Percentiles rank a stretch among this genome's conserved stretches.
phyloP scores from a whole-genome alignment of 1,140 invertebrate genomes.

The Pseudobourletiella spinata region DNA sequence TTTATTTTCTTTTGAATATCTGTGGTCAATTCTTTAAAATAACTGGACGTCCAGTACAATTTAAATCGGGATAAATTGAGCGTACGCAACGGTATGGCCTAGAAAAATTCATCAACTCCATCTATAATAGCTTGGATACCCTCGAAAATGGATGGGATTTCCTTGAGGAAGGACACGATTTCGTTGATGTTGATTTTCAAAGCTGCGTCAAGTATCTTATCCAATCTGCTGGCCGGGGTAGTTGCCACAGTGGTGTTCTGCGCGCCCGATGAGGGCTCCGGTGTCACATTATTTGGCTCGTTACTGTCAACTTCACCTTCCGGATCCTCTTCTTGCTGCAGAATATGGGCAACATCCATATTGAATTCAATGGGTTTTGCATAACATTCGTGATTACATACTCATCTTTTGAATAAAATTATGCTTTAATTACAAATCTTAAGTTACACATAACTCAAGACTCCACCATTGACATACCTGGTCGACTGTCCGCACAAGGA shows the following conservation, averaged over 20 bases:
- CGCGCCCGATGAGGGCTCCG: neutral
- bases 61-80: too few relatives aligned
- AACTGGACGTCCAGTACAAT: too few relatives aligned
- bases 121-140: conserved; percentile 25
- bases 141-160: conserved; percentile 29
- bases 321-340: neutral
- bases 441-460: neutral
- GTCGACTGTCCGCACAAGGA: too few relatives aligned
- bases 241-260: neutral
- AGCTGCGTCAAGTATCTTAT: conserved; percentile 24
- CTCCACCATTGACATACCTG: neutral
- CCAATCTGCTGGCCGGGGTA: neutral
- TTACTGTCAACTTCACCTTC: neutral
- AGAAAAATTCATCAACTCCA: conserved; percentile 26
- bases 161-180: conserved; percentile 25
- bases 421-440: neutral
- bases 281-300: neutral
- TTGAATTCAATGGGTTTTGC: neutral
- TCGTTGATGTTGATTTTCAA: conserved; percentile 21
- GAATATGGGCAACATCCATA: neutral
- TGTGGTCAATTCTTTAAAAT: too few relatives aligned
- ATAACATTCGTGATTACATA: neutral
- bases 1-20: too few relatives aligned
- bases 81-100: neutral
- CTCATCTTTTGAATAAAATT: neutral